Percentiles rank a stretch among this genome's conserved stretches.
Conservation (phyloP, 1,140 invertebrate genomes). For the Muscidifurax raptorellus region DNA sequence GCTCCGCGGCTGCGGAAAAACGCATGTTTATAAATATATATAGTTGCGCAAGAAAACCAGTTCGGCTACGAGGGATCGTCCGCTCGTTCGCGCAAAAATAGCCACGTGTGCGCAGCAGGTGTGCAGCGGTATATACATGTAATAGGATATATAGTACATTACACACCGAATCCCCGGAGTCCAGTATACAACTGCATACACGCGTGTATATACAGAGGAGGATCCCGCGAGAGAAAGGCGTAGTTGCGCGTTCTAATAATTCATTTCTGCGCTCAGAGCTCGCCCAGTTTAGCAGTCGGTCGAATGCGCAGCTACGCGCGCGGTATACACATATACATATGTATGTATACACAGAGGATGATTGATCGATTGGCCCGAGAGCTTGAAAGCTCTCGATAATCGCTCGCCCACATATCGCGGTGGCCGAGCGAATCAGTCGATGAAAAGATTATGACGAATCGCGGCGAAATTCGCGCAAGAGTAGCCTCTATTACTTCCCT, state of each 20-base stretch:
- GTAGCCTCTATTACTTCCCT: not conserved
- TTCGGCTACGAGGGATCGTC: not conserved
- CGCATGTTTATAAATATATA: not conserved
- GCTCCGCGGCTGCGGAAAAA: not conserved
- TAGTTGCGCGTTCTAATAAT: not conserved
- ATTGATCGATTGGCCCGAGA: not conserved
- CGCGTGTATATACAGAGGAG: not conserved
- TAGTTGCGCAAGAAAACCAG: not conserved
- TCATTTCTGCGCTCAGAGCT: constrained; percentile 9
- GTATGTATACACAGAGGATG: not conserved
- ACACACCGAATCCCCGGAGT: not conserved
- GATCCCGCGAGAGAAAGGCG: not conserved
- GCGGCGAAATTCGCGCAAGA: too few species aligned
- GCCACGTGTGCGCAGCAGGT: not conserved
- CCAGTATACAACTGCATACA: not conserved
- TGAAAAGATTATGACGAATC: too few species aligned
- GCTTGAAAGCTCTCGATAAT: too few species aligned
- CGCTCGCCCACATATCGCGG: too few species aligned
- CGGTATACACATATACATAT: not conserved
- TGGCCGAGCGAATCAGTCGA: too few species aligned
- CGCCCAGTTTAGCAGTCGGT: not conserved
- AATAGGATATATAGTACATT: too few species aligned
- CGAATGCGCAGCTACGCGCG: not conserved
- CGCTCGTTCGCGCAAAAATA: not conserved
- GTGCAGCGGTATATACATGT: not conserved